These are phyloP conservation scores for Rhodeus uyekii DNA, from an alignment of 2,797 vertebrate genomes.

Conservation along the genomic window DNA sequence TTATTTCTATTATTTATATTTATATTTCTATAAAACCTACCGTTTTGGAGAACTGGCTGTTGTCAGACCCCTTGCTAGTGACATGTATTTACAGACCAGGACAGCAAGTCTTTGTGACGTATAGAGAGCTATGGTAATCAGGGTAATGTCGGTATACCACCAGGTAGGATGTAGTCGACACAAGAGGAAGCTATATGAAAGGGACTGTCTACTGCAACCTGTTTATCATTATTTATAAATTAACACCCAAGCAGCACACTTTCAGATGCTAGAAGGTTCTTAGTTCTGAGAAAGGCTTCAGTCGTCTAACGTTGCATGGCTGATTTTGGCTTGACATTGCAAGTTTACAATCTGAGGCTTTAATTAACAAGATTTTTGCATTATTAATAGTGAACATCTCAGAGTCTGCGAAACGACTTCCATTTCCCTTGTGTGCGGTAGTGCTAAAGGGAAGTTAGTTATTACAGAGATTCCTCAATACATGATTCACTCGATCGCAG, in stretches of 20 bases:
- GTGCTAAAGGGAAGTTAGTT: constrained; percentile 11
- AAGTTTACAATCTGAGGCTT: constrained; percentile 3
- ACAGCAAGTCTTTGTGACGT: too few species aligned
- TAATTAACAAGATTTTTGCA: constrained; percentile 33
- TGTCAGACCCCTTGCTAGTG: too few species aligned
- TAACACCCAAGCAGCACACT: neutral
- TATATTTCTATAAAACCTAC: too few species aligned
- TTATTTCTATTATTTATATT: too few species aligned
- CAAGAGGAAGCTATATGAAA: too few species aligned
- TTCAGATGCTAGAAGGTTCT: neutral
- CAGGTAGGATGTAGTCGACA: too few species aligned
- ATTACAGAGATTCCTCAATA: constrained; percentile 25
- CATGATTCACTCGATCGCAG: constrained; percentile 13
- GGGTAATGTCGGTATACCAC: too few species aligned
- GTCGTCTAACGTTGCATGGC: neutral
- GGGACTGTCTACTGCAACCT: neutral
- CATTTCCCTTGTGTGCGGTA: constrained; percentile 19
- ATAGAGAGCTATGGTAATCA: too few species aligned
- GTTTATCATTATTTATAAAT: neutral
- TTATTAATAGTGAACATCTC: constrained; percentile 22
- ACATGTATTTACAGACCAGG: too few species aligned
- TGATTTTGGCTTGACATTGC: neutral
- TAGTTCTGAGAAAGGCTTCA: neutral
- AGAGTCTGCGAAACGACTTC: constrained; percentile 6
- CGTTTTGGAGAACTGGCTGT: too few species aligned